These are phyloP conservation scores for Microtus richardsoni DNA, from an alignment of 2,113 vertebrate genomes.

Conservation along the genomic window DNA sequence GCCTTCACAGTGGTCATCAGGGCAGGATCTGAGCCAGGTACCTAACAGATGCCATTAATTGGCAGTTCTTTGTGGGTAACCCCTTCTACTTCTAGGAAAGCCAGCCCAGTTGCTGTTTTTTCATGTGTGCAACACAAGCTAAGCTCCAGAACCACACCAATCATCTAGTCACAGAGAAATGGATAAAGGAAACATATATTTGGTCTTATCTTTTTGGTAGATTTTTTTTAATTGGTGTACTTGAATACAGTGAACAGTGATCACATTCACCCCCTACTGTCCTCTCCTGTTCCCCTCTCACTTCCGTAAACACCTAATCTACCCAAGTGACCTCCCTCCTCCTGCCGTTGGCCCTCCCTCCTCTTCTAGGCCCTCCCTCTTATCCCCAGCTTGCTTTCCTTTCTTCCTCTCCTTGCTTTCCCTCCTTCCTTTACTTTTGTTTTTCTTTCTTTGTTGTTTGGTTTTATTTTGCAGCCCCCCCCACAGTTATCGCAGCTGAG, in stretches of 20 bases:
- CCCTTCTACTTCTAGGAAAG: background rate
- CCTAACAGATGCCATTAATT: background rate
- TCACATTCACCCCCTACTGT: background rate
- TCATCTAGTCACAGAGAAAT: background rate
- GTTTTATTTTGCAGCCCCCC: background rate
- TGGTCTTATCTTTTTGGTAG: background rate
- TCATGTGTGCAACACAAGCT: background rate
- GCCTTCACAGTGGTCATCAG: background rate
- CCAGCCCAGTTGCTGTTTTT: background rate
- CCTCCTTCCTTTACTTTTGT: background rate
- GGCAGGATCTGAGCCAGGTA: background rate
- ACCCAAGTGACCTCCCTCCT: background rate
- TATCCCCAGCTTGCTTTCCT: fast-evolving
- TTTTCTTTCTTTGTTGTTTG: background rate
- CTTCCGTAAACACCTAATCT: background rate
- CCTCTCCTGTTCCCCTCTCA: background rate
- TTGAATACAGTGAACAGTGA: too few relatives aligned
- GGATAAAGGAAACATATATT: background rate
- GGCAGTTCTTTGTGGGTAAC: background rate
- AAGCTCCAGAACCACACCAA: background rate
- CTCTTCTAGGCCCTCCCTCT: too few relatives aligned
- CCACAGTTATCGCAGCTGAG: too few relatives aligned
- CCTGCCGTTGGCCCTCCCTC: too few relatives aligned
- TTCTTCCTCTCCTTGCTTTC: background rate
- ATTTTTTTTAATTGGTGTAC: background rate